phyloP scores from a whole-genome alignment of 1,140 invertebrate genomes.

The Epicauta chinensis region DNA sequence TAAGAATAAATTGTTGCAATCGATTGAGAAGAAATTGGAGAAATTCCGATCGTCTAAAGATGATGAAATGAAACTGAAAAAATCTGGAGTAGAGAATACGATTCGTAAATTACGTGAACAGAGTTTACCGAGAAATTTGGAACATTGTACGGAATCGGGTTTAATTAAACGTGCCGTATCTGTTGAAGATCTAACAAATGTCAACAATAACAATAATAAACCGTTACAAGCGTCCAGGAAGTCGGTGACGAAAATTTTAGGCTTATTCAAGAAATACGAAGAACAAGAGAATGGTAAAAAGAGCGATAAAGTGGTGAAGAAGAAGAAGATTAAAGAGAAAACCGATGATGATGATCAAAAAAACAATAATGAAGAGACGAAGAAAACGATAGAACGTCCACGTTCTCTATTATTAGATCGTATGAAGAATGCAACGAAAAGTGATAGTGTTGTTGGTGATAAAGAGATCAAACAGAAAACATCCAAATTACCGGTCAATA shows the following conservation, averaged over 20 bases:
- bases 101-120: constrained; percentile 54
- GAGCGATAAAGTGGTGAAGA: constrained; percentile 31
- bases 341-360: constrained; percentile 8
- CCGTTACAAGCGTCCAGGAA: constrained; percentile 44
- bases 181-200: constrained; percentile 55
- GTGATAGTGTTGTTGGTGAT: constrained; percentile 12
- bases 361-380: constrained; percentile 7
- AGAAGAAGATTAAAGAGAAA: constrained; percentile 17
- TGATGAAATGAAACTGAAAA: constrained; percentile 37
- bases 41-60: constrained; percentile 50
- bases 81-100: constrained; percentile 46
- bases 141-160: constrained; percentile 47
- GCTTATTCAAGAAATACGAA: constrained; percentile 65
- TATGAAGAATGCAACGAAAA: constrained; percentile 24
- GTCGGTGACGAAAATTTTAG: constrained; percentile 61
- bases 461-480: constrained; percentile 26
- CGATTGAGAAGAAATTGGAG: constrained; percentile 61
- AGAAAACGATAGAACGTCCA: constrained; percentile 28
- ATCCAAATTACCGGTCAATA: constrained; percentile 37
- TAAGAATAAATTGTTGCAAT: constrained; percentile 53
- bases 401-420: constrained; percentile 28
- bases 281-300: constrained; percentile 45
- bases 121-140: constrained; percentile 53
- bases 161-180: constrained; percentile 62
- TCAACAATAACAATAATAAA: constrained; percentile 32